phyloP scores from a whole-genome alignment of 2,113 vertebrate species.

The Noturus placidus region DNA sequence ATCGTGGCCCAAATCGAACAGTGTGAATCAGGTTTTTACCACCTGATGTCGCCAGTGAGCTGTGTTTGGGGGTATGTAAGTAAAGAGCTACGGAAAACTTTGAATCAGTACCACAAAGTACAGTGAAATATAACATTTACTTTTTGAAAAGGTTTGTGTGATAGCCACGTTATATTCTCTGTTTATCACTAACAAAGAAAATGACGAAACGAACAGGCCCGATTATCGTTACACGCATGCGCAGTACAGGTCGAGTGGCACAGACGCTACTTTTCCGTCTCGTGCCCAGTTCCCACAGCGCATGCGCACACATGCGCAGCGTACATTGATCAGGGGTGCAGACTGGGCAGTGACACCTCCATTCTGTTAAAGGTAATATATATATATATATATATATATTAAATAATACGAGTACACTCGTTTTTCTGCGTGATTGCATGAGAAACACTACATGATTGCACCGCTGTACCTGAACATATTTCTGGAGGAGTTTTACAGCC shows the following conservation, averaged over 20 bases:
- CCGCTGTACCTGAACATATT: background rate
- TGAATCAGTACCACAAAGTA: background rate
- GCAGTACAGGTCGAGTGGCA: background rate
- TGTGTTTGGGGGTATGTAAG: background rate
- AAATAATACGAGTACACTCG: too few species aligned
- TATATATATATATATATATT: too few species aligned
- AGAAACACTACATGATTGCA: background rate
- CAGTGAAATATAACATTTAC: background rate
- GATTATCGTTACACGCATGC: background rate
- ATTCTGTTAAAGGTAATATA: background rate
- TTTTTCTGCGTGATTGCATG: background rate
- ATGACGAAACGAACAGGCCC: background rate
- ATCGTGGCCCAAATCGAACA: too few species aligned
- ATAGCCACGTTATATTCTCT: background rate
- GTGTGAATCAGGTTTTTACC: background rate
- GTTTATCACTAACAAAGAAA: background rate
- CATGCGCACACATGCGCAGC: slow-evolving; percentile 22
- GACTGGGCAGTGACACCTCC: background rate
- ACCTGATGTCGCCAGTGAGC: background rate
- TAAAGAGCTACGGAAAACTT: background rate
- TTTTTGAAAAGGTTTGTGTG: background rate
- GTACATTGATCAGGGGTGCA: background rate
- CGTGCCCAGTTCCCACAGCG: background rate
- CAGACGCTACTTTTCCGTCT: background rate
- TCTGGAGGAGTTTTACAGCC: background rate